These are phyloP conservation scores for Darevskia mixta DNA, from an alignment of 2,797 vertebrate species.

Conservation along the genomic window DNA sequence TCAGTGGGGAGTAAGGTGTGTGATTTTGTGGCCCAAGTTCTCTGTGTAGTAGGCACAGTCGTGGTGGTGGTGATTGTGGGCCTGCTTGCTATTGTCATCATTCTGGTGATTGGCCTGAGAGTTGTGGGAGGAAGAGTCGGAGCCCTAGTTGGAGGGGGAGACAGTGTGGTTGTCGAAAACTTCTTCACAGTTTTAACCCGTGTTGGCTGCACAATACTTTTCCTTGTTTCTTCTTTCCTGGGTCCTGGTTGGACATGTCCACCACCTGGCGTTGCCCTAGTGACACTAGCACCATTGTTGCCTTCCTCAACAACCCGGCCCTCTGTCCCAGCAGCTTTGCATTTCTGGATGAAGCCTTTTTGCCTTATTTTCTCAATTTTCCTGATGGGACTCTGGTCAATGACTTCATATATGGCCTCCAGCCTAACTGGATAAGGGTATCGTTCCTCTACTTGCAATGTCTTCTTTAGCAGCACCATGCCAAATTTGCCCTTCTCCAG, in stretches of 20 bases:
- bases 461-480: conserved; percentile 97
- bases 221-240: conserved; percentile 70
- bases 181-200: conserved; percentile 81
- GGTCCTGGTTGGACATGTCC: conserved; percentile 54
- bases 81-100: conserved; percentile 62
- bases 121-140: conserved; percentile 75
- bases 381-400: conserved; percentile 93
- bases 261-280: conserved; percentile 44
- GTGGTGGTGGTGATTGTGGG: conserved; percentile 64
- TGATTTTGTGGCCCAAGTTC: conserved; percentile 77
- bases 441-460: conserved; percentile 94
- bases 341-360: conserved; percentile 96
- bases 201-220: conserved; percentile 74
- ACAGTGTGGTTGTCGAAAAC: conserved; percentile 64
- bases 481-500: conserved; percentile 97
- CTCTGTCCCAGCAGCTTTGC: conserved; percentile 92
- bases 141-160: conserved; percentile 75
- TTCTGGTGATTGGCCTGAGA: conserved; percentile 60
- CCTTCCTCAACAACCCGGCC: conserved; percentile 88
- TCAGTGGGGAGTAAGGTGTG: conserved; percentile 70
- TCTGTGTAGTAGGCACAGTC: conserved; percentile 80
- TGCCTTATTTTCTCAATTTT: conserved; percentile 93
- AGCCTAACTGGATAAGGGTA: conserved; percentile 97
- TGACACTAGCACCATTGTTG: conserved; percentile 57
- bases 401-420: conserved; percentile 96